Evolutionary conservation across 2,888 invertebrate genomes (phyloP), one percentile per base, ranked within the genome.

Genomic region (Phalera bucephala): DNA sequence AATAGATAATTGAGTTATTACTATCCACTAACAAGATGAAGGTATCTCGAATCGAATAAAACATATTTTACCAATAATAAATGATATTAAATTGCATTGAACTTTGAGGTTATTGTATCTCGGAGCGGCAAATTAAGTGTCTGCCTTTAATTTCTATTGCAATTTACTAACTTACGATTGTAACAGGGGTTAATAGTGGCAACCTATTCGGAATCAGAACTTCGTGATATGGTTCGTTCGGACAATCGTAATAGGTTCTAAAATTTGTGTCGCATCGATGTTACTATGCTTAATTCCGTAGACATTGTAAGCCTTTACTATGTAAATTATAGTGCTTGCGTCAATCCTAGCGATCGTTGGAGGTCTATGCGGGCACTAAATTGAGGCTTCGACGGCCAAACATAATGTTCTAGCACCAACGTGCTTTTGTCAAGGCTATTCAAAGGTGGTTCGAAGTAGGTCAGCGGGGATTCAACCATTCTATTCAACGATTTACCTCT

Each of bases 361-460:
- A 75, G 72, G 64, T 71, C 61, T 65, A 83, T 86, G 76, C 80
- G 82, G 84, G 85, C 67, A 72, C 72, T 76, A 75, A 79, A 85
- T 82, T 79, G 81, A 76, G 59, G 72, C 78, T 71, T 66, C 67
- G 70, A 65, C 63, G 66, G 57, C 58, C 72, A 65, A 72, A 78
- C 76, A 81, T 84, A 77, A 80, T 80, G 83, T 79, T 78, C 80
- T 73, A 73, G 79, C 74, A 74, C 73, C 70, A 79, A 83, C 77
- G 72, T 77, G 82, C 82, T 81, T 84, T 85, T 86, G 82, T 84
- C 76, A 73, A 67, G 49, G 63, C 69, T 52, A 80, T 81, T 81
- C 79, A 81, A 81, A 83, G 80, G 81, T 80, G 76, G 73, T 76
- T 80, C 70, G 63, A 87, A 84, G 69, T 86, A 74, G 87, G 86